Evolutionary conservation across 2,888 invertebrate species (phyloP).

Genomic region (Machimus rusticus): DNA sequence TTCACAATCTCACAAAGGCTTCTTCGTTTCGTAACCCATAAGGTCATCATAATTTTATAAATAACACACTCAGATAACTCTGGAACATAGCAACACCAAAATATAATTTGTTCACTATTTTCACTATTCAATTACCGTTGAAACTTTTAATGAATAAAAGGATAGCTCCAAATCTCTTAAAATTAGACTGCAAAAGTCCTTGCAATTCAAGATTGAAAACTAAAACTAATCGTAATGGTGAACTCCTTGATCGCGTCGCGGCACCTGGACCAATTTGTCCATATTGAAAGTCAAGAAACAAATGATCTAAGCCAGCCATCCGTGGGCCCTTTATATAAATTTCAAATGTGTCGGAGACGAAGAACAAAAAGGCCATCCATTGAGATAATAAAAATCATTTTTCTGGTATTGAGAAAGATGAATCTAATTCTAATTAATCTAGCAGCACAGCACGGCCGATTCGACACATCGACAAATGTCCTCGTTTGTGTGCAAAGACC

Average conservation of each 20-base stretch:
- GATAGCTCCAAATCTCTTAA: not conserved
- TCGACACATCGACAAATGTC: not conserved
- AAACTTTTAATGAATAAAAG: not conserved
- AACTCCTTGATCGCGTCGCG: not conserved
- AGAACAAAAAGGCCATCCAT: not conserved
- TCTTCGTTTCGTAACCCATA: not conserved
- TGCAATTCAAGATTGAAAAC: not conserved
- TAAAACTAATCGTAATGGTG: not conserved
- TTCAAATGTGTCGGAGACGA: not conserved
- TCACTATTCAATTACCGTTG: not conserved
- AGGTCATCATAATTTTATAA: slow-evolving; percentile 16
- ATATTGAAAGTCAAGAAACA: slow-evolving; percentile 42
- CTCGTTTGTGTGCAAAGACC: slow-evolving; percentile 30
- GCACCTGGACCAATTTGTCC: slow-evolving; percentile 36
- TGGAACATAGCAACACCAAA: not conserved
- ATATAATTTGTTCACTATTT: not conserved
- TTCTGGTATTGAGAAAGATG: slow-evolving; percentile 45
- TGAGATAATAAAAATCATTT: slow-evolving; percentile 30
- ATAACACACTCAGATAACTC: not conserved
- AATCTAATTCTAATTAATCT: slow-evolving; percentile 45
- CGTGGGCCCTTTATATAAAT: slow-evolving; percentile 45
- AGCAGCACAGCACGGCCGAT: slow-evolving; percentile 27
- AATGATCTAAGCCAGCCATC: slow-evolving; percentile 35
- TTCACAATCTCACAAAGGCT: not conserved
- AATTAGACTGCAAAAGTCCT: not conserved